Evolutionary conservation across 2,888 invertebrate species (phyloP).

Genomic region (Pasiphila rectangulata): DNA sequence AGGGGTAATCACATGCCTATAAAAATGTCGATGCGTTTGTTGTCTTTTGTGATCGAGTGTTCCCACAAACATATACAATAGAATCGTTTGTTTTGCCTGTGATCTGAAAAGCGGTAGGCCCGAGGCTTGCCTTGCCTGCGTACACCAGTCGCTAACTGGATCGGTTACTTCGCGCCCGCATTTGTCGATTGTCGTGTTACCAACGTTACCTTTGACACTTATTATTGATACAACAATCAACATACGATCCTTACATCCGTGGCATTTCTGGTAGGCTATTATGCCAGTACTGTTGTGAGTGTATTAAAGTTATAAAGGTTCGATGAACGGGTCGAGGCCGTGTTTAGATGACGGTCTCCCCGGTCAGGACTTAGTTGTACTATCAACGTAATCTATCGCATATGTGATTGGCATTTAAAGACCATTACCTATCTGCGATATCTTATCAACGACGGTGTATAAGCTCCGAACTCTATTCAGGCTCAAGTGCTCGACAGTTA

Average conservation of each 20-base stretch:
- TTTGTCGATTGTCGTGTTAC: constrained; percentile 39
- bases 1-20: constrained; percentile 31
- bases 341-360: constrained; percentile 51
- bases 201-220: constrained; percentile 36
- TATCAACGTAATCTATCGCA: constrained; percentile 28
- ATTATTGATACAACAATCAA: constrained; percentile 45
- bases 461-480: constrained; percentile 42
- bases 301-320: constrained; percentile 33
- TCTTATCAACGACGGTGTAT: constrained; percentile 60
- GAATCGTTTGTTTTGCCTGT: constrained; percentile 65
- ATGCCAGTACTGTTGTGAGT: constrained; percentile 38
- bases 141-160: constrained; percentile 55
- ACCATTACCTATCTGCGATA: constrained; percentile 45
- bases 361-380: constrained; percentile 51
- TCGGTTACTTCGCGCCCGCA: constrained; percentile 58
- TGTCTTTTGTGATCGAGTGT: constrained; percentile 64
- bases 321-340: constrained; percentile 57
- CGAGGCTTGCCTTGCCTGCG: constrained; percentile 40
- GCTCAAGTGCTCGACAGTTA: constrained; percentile 50
- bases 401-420: constrained; percentile 42
- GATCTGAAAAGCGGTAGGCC: constrained; percentile 51
- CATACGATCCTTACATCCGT: constrained; percentile 24
- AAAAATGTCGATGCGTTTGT: constrained; percentile 50
- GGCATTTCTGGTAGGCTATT: constrained; percentile 16
- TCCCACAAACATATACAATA: constrained; percentile 71